These are phyloP conservation scores for Carassius carassius DNA, from an alignment of 2,113 vertebrate species.

Conservation along the genomic window DNA sequence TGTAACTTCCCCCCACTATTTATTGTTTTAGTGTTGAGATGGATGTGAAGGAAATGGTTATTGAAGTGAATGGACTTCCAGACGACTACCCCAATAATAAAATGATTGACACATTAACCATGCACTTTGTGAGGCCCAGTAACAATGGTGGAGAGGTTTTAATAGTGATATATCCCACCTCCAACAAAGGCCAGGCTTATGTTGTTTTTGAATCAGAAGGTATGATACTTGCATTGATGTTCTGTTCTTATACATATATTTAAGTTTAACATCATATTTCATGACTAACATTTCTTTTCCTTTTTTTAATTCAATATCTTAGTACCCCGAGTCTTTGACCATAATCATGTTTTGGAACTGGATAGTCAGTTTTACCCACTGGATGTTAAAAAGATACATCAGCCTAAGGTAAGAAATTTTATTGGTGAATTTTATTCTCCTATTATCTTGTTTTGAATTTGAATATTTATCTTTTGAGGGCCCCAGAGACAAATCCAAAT, in stretches of 20 bases:
- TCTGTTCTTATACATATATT: background rate
- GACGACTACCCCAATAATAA: slow-evolving; percentile 8
- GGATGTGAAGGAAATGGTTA: slow-evolving; percentile 23
- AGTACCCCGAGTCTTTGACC: slow-evolving; percentile 57
- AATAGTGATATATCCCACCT: slow-evolving; percentile 56
- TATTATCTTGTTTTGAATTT: background rate
- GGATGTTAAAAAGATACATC: slow-evolving; percentile 41
- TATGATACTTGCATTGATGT: slow-evolving; percentile 26
- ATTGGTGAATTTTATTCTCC: background rate
- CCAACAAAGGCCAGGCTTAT: slow-evolving; percentile 54
- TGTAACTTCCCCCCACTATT: background rate
- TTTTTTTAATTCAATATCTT: slow-evolving; percentile 41
- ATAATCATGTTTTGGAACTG: slow-evolving; percentile 51
- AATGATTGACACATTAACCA: slow-evolving; percentile 59
- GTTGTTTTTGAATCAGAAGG: slow-evolving; percentile 61
- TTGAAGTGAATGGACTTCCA: slow-evolving; percentile 62
- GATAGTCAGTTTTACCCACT: slow-evolving; percentile 41
- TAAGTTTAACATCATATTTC: background rate
- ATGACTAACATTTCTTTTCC: background rate
- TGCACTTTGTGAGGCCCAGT: slow-evolving; percentile 60
- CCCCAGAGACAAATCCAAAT: background rate
- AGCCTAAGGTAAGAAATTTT: slow-evolving; percentile 47
- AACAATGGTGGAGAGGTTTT: slow-evolving; percentile 63
- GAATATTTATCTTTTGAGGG: background rate
- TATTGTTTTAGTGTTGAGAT: background rate